Evolutionary conservation across 2,113 vertebrate genomes (phyloP).

Genomic region (Pica pica): DNA sequence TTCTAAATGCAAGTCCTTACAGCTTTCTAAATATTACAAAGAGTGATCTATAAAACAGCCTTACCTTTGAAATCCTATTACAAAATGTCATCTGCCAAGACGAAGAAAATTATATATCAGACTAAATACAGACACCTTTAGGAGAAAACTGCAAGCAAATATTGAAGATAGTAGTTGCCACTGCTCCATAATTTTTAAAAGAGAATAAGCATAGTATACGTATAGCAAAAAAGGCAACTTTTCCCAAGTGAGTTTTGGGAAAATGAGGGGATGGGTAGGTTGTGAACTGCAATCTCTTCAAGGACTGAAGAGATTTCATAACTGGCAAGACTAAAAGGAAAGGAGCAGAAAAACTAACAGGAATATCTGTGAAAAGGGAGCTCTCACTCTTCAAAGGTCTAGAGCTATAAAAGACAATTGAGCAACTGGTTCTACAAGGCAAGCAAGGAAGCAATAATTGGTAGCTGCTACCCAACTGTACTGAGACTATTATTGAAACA

Average conservation of each 20-base stretch:
- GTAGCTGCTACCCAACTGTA: background rate
- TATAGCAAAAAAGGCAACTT: background rate
- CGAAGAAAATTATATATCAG: background rate
- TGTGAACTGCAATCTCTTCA: background rate
- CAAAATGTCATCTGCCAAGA: background rate
- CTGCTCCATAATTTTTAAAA: background rate
- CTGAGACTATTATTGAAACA: background rate
- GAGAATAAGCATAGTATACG: background rate
- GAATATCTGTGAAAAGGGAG: background rate
- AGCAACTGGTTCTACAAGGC: background rate
- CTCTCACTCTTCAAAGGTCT: background rate
- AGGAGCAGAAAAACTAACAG: background rate
- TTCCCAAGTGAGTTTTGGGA: background rate
- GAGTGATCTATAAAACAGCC: background rate
- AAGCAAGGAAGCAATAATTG: background rate
- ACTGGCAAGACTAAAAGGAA: background rate
- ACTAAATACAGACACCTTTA: background rate
- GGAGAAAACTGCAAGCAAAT: background rate
- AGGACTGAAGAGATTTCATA: background rate
- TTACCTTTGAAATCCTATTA: constrained; percentile 7
- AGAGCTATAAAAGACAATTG: background rate
- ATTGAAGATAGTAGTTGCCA: background rate
- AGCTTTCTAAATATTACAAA: background rate
- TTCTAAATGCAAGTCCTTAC: background rate
- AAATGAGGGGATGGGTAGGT: background rate